A percentile compares a stretch with the other conserved stretches of the same genome.
These are phyloP conservation scores for Copidosoma aretas DNA, from an alignment of 2,888 invertebrate species.

Conservation along the genomic window DNA sequence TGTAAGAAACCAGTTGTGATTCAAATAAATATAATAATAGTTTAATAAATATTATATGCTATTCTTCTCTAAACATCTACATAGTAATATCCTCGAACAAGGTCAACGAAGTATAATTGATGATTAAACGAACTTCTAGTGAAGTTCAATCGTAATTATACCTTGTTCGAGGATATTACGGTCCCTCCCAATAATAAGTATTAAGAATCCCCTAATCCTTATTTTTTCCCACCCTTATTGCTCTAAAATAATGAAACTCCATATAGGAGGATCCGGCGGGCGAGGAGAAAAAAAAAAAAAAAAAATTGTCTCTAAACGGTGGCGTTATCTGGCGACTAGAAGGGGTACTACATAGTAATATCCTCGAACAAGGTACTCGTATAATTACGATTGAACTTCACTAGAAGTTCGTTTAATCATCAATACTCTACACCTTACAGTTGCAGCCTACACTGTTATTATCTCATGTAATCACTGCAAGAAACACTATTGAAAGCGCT, in stretches of 20 bases:
- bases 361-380: slow-evolving; percentile 1
- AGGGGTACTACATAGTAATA: neutral
- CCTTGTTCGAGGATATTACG: slow-evolving; percentile 3
- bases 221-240: too few relatives aligned
- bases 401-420: slow-evolving; percentile 2
- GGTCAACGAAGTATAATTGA: slow-evolving; percentile 1
- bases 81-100: neutral
- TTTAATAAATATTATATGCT: neutral
- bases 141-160: slow-evolving; percentile 4
- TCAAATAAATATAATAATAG: neutral
- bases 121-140: slow-evolving; percentile 2
- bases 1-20: neutral
- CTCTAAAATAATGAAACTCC: too few relatives aligned
- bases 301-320: neutral
- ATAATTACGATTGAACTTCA: slow-evolving; percentile 5
- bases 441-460: too few relatives aligned
- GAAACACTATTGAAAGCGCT: too few relatives aligned
- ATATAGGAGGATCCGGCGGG: too few relatives aligned
- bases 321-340: slow-evolving; percentile 7
- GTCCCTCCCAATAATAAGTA: neutral
- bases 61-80: slow-evolving; percentile 4
- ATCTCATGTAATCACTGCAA: too few relatives aligned
- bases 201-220: neutral
- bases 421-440: neutral
- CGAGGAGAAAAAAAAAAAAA: neutral